Evolutionary conservation across 2,113 vertebrate genomes (phyloP).

Genomic region (Ornithorhynchus anatinus): DNA sequence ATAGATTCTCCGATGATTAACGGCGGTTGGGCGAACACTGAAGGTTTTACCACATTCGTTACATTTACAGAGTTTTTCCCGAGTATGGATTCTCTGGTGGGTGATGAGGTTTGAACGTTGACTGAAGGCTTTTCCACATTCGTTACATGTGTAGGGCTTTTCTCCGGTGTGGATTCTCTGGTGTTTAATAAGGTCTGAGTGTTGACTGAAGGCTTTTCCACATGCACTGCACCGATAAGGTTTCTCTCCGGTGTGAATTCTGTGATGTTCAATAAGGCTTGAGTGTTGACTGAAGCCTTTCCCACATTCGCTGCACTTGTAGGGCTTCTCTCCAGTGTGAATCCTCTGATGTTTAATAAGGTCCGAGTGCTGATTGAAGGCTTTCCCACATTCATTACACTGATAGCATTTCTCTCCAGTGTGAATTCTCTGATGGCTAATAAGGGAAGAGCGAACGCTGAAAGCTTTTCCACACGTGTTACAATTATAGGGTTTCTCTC

Average conservation of each 20-base stretch:
- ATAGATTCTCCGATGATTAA: slow-evolving; percentile 56
- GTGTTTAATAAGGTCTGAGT: slow-evolving; percentile 51
- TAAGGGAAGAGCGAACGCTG: slow-evolving; percentile 58
- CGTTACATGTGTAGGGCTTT: slow-evolving; percentile 38
- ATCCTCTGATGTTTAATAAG: slow-evolving; percentile 55
- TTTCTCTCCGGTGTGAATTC: slow-evolving; percentile 59
- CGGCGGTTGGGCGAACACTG: slow-evolving; percentile 49
- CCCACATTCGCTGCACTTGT: slow-evolving; percentile 52
- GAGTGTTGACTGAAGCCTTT: slow-evolving; percentile 60
- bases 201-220: slow-evolving; percentile 43
- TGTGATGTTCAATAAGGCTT: slow-evolving; percentile 51
- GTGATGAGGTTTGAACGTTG: slow-evolving; percentile 46
- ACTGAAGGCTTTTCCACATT: slow-evolving; percentile 51
- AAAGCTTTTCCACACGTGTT: slow-evolving; percentile 59
- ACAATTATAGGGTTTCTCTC: slow-evolving; percentile 64
- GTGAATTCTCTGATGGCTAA: slow-evolving; percentile 61
- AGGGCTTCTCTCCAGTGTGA: slow-evolving; percentile 60
- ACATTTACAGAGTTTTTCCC: slow-evolving; percentile 56
- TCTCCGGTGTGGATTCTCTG: slow-evolving; percentile 54
- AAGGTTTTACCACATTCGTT: slow-evolving; percentile 54
- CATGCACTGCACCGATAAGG: slow-evolving; percentile 34
- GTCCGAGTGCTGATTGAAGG: slow-evolving; percentile 57
- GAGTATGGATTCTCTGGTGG: slow-evolving; percentile 52
- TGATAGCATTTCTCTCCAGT: slow-evolving; percentile 59
- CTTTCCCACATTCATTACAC: slow-evolving; percentile 45